A percentile compares a stretch with the other conserved stretches of the same genome.
phyloP scores from a whole-genome alignment of 2,797 vertebrate species.

The Characodon lateralis region DNA sequence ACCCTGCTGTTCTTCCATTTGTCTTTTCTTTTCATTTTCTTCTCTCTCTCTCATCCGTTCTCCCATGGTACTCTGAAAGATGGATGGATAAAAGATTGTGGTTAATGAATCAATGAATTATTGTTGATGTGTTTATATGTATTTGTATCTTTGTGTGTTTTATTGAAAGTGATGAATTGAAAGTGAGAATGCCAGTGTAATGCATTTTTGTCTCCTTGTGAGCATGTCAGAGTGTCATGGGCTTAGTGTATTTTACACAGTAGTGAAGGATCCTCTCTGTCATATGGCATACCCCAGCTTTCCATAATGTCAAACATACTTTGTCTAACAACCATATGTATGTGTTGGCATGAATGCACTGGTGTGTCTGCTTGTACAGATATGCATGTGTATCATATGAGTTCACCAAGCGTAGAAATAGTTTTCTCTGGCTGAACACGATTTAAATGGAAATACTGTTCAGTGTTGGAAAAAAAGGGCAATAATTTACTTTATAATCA shows the following conservation, averaged over 20 bases:
- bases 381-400: conserved; percentile 35
- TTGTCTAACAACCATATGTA: conserved; percentile 31
- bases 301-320: conserved; percentile 49
- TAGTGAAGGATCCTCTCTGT: conserved; percentile 57
- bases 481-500: conserved; percentile 57
- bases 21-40: neutral
- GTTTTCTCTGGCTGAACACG: conserved; percentile 64
- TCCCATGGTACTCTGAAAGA: conserved; percentile 56
- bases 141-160: conserved; percentile 3
- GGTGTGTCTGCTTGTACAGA: conserved; percentile 2
- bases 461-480: conserved; percentile 50
- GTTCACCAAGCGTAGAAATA: conserved; percentile 56
- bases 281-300: conserved; percentile 50
- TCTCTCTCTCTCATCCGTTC: conserved; percentile 1
- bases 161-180: neutral
- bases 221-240: conserved; percentile 10
- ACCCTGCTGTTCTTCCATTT: conserved; percentile 26
- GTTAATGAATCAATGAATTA: conserved; percentile 70
- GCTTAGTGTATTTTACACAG: conserved; percentile 17
- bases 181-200: conserved; percentile 2
- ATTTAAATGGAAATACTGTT: conserved; percentile 66
- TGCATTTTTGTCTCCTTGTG: neutral
- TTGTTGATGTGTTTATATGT: conserved; percentile 17
- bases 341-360: neutral
- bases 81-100: conserved; percentile 60